These are phyloP conservation scores for Julus scandinavius DNA, from an alignment of 2,888 invertebrate species.

Conservation along the genomic window DNA sequence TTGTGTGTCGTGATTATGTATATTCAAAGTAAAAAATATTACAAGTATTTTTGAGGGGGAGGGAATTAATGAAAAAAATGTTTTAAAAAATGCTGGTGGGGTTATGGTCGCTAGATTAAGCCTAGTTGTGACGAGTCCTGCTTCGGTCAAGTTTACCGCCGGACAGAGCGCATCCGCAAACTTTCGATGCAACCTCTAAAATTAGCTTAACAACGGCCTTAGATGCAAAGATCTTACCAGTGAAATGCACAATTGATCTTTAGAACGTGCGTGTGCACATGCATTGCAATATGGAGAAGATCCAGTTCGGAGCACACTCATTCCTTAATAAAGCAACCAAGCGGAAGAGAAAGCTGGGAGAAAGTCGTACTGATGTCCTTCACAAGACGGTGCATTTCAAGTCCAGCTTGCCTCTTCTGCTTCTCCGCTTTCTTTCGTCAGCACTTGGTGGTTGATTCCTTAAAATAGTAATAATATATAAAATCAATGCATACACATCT, in stretches of 20 bases:
- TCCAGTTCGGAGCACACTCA: conserved; percentile 23
- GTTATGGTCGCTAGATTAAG: neutral
- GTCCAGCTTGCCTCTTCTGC: conserved; percentile 40
- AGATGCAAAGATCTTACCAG: neutral
- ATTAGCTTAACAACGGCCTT: neutral
- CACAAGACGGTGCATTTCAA: conserved; percentile 48
- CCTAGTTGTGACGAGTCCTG: neutral
- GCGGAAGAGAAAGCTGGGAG: conserved; percentile 17
- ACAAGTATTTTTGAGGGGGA: neutral
- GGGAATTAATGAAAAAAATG: neutral
- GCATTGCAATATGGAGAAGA: neutral
- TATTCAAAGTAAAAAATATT: conserved; percentile 6
- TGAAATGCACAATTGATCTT: neutral
- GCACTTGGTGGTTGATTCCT: conserved; percentile 57
- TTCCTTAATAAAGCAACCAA: conserved; percentile 33
- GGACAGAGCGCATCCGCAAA: neutral
- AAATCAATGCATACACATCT: neutral
- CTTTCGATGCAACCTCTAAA: neutral
- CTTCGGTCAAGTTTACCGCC: neutral
- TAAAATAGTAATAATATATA: conserved; percentile 1
- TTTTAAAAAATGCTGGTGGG: neutral
- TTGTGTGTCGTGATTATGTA: no score
- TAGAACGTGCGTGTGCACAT: neutral
- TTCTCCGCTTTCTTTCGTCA: conserved; percentile 54
- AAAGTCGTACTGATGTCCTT: neutral